A percentile compares a stretch with the other conserved stretches of the same genome.
Conservation (phyloP, 2,888 invertebrate species). For the Holacanthella duospinosa region DNA sequence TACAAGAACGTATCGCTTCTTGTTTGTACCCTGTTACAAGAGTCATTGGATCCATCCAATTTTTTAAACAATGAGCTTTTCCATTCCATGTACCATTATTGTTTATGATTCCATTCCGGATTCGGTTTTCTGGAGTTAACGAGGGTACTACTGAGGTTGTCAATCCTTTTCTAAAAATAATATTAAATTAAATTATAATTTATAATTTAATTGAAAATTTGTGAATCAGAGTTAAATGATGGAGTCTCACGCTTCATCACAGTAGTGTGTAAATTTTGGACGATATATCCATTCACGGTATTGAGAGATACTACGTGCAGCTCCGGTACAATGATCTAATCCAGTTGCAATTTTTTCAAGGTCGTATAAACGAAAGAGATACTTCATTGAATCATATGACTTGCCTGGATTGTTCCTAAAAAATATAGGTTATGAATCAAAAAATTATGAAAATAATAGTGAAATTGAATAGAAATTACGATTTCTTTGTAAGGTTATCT, state of each 20-base stretch:
- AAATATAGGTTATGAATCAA: no score
- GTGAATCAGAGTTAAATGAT: neutral
- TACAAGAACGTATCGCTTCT: neutral
- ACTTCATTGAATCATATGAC: constrained; percentile 18
- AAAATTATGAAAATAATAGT: no score
- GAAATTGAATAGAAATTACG: neutral
- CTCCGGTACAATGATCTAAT: constrained; percentile 26
- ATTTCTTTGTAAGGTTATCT: constrained; percentile 5
- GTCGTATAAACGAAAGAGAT: constrained; percentile 25
- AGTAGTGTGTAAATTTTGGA: neutral
- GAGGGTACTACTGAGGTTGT: neutral
- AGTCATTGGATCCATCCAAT: neutral
- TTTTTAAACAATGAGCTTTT: neutral
- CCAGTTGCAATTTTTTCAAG: constrained; percentile 16
- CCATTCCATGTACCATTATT: neutral
- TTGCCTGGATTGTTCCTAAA: constrained; percentile 20
- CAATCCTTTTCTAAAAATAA: neutral
- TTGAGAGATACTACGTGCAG: constrained; percentile 20
- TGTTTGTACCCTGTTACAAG: neutral
- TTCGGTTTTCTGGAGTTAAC: neutral
- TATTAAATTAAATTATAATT: neutral
- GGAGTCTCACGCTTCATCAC: neutral
- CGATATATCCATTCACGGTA: constrained; percentile 20
- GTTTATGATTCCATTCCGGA: neutral
- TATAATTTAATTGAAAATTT: neutral